Evolutionary conservation across 2,113 vertebrate genomes (phyloP).

Genomic region (Hippocampus abdominalis): DNA sequence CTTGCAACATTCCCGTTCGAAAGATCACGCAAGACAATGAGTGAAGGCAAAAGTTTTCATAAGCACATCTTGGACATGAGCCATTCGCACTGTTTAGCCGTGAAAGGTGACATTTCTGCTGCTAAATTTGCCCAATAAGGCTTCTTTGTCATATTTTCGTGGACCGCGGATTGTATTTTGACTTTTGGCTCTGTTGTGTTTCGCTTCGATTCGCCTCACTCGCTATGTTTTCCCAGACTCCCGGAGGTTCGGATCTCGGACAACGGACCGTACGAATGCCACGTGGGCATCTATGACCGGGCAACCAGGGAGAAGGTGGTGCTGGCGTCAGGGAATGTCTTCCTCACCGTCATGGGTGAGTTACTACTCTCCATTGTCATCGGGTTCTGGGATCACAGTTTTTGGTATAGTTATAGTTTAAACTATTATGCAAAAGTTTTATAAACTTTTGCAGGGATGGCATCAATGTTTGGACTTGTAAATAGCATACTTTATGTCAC

Average conservation of each 20-base stretch:
- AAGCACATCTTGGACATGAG: no score
- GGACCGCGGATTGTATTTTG: no score
- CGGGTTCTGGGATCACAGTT: no score
- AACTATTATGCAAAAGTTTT: no score
- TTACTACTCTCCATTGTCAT: slow-evolving; percentile 16
- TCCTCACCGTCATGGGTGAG: slow-evolving; percentile 98
- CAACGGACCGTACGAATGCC: slow-evolving; percentile 95
- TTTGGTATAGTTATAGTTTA: no score
- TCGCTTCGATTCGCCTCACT: background rate
- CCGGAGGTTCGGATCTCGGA: slow-evolving; percentile 93
- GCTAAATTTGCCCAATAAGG: no score
- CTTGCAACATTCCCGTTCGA: background rate
- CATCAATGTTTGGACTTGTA: no score
- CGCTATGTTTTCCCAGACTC: slow-evolving; percentile 72
- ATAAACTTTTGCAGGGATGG: no score
- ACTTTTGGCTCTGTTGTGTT: no score
- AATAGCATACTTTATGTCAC: no score
- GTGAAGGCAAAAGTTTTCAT: background rate
- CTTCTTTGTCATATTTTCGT: background rate
- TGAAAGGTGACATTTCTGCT: background rate
- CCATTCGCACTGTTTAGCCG: background rate
- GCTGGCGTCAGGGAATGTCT: slow-evolving; percentile 88
- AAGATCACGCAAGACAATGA: background rate
- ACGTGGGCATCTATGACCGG: slow-evolving; percentile 95
- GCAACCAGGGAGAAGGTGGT: slow-evolving; percentile 93